Evolutionary conservation across 2,888 invertebrate genomes (phyloP), one percentile per base, ranked within the genome.

Genomic region (Aspidapion aeneum): DNA sequence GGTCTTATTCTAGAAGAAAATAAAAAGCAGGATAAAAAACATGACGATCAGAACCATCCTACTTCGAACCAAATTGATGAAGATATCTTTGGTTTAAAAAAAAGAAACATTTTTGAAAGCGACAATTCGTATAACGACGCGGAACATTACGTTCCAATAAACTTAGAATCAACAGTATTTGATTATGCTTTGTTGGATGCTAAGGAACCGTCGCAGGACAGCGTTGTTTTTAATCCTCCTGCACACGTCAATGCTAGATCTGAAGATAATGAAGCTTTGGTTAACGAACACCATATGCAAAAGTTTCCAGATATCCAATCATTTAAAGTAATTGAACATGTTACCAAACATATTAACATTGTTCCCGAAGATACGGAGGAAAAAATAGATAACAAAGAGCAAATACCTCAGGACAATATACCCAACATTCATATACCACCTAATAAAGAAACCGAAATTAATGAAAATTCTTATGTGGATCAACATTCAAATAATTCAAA

Each of bases 1-100:
- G 68, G 70, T 18, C 51, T 70, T 16, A 62, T 70, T 7, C 59
- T 70, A 1, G 68, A 69, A n/a, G 52, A 58, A n/a, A 61, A 61
- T 12, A 57, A 9, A 52, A 35, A 20, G 1, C 35, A 52, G 18
- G 56, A 52, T 50, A 50, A 58, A 1, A 57, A 58, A 16, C 20
- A 22, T 1, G 49, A 62, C 1, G 58, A 62, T 35, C 35, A 35
- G 12, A 7, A 35, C n/a, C n/a, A n/a, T n/a, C n/a, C n/a, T n/a
- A n/a, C n/a, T n/a, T n/a, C n/a, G n/a, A n/a, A n/a, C n/a, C n/a
- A n/a, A n/a, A n/a, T n/a, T n/a, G n/a, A n/a, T n/a, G n/a, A n/a
- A n/a, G n/a, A n/a, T n/a, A n/a, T n/a, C n/a, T n/a, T n/a, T n/a
- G n/a, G n/a, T n/a, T n/a, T n/a, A 62, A 55, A 16, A 51, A 57